Conservation (phyloP, 2,888 invertebrate genomes). For the Lutraria lutraria region DNA sequence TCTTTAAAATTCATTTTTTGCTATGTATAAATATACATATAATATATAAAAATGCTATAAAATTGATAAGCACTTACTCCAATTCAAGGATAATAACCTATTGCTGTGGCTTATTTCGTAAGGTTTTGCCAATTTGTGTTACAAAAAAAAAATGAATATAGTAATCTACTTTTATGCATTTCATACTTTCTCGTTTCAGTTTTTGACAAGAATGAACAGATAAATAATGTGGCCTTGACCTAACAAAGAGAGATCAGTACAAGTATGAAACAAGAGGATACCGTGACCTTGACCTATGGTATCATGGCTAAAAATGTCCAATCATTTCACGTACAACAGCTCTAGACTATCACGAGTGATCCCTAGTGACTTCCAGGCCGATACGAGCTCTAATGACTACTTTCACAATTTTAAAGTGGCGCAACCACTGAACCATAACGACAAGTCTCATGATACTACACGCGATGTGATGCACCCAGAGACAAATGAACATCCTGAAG, state of each 20-base stretch:
- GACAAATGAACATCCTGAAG: slow-evolving; percentile 80
- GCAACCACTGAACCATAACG: slow-evolving; percentile 44
- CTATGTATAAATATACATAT: too few species aligned
- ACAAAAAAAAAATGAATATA: too few species aligned
- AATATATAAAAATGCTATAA: too few species aligned
- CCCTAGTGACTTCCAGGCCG: slow-evolving; percentile 45
- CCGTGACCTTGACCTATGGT: slow-evolving; percentile 34
- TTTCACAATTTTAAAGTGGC: slow-evolving; percentile 39
- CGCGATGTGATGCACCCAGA: slow-evolving; percentile 68
- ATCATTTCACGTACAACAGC: slow-evolving; percentile 31
- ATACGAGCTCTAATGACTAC: slow-evolving; percentile 32
- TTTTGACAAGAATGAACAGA: not conserved
- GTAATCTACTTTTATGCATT: too few species aligned
- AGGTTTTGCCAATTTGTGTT: too few species aligned
- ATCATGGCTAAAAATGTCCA: slow-evolving; percentile 58
- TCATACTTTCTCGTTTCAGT: too few species aligned
- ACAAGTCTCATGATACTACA: slow-evolving; percentile 34
- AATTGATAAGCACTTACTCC: too few species aligned
- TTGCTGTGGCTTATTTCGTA: too few species aligned
- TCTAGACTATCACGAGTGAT: slow-evolving; percentile 48
- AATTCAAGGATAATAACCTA: too few species aligned
- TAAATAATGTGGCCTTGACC: not conserved
- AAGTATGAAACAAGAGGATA: slow-evolving; percentile 5
- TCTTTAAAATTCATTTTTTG: too few species aligned
- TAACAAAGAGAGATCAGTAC: not conserved